Percentiles rank a stretch among this genome's conserved stretches.
These are phyloP conservation scores for Leptodactylus fuscus DNA, from an alignment of 2,113 vertebrate genomes.

Conservation along the genomic window DNA sequence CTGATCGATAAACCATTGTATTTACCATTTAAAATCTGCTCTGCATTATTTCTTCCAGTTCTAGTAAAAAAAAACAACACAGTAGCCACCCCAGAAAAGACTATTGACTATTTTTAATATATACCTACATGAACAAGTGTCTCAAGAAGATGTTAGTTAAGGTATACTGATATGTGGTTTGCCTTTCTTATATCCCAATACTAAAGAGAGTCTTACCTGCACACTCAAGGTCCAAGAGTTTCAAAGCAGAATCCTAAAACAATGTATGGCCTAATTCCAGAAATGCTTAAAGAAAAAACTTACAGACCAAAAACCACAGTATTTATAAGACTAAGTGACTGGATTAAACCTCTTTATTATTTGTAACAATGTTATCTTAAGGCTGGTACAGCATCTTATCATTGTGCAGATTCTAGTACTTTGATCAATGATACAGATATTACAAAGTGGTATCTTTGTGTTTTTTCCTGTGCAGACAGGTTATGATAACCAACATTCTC, in stretches of 20 bases:
- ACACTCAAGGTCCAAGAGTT: background rate
- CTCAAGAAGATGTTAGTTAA: background rate
- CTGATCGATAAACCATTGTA: too few species aligned
- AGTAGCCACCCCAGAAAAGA: background rate
- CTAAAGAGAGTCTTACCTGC: conserved; percentile 5
- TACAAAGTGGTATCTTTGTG: background rate
- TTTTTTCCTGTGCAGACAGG: background rate
- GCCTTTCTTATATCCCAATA: background rate
- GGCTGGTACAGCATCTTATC: background rate
- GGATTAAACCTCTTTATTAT: conserved; percentile 10
- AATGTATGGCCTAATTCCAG: background rate
- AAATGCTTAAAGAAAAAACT: background rate
- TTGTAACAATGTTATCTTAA: conserved; percentile 18
- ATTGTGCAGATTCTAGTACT: background rate
- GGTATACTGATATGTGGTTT: background rate
- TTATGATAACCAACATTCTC: too few species aligned
- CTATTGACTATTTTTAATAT: background rate
- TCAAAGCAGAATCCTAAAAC: background rate
- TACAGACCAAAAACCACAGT: background rate
- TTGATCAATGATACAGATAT: background rate
- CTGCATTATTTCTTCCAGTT: too few species aligned
- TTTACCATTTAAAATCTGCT: too few species aligned
- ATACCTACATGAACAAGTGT: background rate
- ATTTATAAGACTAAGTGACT: background rate
- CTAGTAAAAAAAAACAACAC: too few species aligned